Evolutionary conservation across 2,888 invertebrate species (phyloP), one percentile per base, ranked within the genome.

Genomic region (Eristalinus aeneus): DNA sequence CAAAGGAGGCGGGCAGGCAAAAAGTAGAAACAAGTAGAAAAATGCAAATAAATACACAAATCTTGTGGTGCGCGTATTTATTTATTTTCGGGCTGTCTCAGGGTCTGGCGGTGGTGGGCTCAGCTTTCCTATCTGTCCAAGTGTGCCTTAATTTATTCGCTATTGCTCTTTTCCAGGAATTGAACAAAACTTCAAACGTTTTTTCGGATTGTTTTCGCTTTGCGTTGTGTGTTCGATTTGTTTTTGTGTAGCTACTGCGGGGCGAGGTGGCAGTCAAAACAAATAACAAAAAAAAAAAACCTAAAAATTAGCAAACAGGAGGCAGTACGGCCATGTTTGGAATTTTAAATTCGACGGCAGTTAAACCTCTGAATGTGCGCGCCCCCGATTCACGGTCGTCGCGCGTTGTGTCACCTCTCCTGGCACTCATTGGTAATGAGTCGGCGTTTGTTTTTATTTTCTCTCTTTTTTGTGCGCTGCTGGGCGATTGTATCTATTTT

Each of bases 1-100:
- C 27, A 27, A 27, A 27, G 27, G 9, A 10, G 32, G 32, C n/a
- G n/a, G n/a, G n/a, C n/a, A 61, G 64, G 1, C 3, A 11, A 23
- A 23, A 23, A 27, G 65, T 60, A 60, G 53, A 75, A 71, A 46
- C 46, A 46, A 46, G 16, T 46, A 46, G 46, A 46, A 64, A 65
- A 65, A 81, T 75, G 46, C 69, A 75, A 75, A 81, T 65, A 74
- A 74, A 77, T 67, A 69, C 75, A 81, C 75, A 73, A 76, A 78
- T 65, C 56, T 69, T 60, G 56, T 56, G 56, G 20, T 60, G 32
- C 46, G 68, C 61, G 56, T 65, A 69, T 69, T 69, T 74, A 69
- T 69, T 69, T 74, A 60, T 65, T 74, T 58, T 36, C 11, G 20
- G 20, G 0, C 56, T 56, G 56, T 12, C 64, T 54, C 78, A 69